Evolutionary conservation across 2,113 vertebrate genomes (phyloP).

Genomic region (Indicator maculatus): DNA sequence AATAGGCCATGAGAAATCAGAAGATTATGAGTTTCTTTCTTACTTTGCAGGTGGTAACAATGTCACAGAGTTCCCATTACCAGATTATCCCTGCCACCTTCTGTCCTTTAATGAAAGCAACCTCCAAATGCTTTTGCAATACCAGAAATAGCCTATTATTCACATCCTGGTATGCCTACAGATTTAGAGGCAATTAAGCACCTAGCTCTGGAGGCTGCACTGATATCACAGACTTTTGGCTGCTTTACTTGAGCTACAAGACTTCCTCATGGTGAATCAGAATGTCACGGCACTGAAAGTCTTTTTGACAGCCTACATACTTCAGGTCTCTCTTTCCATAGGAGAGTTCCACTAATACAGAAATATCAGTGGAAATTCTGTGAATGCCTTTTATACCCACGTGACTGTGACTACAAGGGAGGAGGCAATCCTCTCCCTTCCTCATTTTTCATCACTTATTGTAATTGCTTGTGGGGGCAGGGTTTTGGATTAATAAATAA

Average conservation of each 20-base stretch:
- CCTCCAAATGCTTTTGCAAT: background rate
- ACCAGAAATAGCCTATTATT: background rate
- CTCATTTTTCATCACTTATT: background rate
- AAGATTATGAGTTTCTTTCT: background rate
- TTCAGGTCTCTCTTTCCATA: background rate
- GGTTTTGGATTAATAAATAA: too few species aligned
- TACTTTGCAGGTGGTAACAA: background rate
- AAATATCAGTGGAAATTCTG: background rate
- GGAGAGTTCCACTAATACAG: background rate
- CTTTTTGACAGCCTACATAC: background rate
- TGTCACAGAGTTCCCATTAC: background rate
- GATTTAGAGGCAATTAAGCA: background rate
- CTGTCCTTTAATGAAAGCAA: background rate
- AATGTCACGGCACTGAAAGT: accelerated
- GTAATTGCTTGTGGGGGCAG: too few species aligned
- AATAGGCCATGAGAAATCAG: background rate
- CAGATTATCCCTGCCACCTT: background rate
- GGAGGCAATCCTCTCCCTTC: background rate
- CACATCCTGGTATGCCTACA: background rate
- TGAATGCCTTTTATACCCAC: background rate
- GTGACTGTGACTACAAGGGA: background rate
- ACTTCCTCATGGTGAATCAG: background rate
- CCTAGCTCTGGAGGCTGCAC: background rate
- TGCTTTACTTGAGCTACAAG: background rate
- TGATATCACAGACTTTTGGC: background rate